Base-by-base conservation (phyloP, 2,888 invertebrate genomes). In the Tetropium fuscum region DNA sequence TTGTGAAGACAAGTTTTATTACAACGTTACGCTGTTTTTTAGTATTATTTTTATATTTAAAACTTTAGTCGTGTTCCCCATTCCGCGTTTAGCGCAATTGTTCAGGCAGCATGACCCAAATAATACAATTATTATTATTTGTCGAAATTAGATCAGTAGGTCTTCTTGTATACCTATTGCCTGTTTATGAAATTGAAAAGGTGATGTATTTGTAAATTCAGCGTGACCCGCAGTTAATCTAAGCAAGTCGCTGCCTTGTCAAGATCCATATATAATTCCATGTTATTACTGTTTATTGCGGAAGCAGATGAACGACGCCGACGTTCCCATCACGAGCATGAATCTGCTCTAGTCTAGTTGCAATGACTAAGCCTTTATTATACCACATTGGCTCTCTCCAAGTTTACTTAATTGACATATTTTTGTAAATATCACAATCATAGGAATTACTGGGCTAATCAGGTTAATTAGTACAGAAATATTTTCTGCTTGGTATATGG, bases 271-370 rank as follows among this genome's bases (percentile, higher is more conserved):
- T n/a, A 51, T 40, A 40, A 51, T 51, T 40, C 38, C 27, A 27
- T 27, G 18, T 40, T 27, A 27, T 40, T 51, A 51, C 40, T 18
- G 49, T 40, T 51, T 40, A 51, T 51, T 51, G 49, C 49, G 49
- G 49, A 51, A 51, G 49, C 49, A 51, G 34, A 48, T n/a, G n/a
- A n/a, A n/a, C n/a, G 38, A 36, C 22, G 48, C n/a, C n/a, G 38
- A 48, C 16, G 40, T 38, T 51, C 40, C 18, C 49, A 51, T 51
- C 49, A 51, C 49, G 49, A 51, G 10, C 25, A 38, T 44, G 49
- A 40, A 51, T 40, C 49, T 44, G 44, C 27, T 15, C 15, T 27
- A 40, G 27, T 27, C 40, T 51, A 18, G 40, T 27, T n/a, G 22
- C n/a, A 20, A 19, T 20, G 20, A 41, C 34, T 15, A 3, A 34